These are phyloP conservation scores for Drosophila aldrichi DNA, from an alignment of 2,888 invertebrate species.

Conservation along the genomic window DNA sequence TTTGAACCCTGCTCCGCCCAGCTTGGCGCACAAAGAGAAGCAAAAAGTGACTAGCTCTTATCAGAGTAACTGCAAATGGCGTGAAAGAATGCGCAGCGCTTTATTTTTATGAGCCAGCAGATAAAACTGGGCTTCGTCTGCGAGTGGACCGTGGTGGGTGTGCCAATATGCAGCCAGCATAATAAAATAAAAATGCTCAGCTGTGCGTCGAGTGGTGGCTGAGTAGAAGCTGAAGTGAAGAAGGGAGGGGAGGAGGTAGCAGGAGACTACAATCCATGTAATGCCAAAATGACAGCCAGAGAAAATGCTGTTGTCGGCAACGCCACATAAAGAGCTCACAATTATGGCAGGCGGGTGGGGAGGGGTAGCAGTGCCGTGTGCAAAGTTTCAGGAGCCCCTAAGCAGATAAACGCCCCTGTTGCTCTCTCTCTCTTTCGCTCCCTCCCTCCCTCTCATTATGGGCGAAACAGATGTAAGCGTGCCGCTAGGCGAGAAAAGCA, in stretches of 20 bases:
- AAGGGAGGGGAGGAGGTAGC: neutral
- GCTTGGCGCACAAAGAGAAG: neutral
- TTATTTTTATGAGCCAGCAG: constrained; percentile 77
- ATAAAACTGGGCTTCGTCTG: constrained; percentile 58
- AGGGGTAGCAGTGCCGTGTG: neutral
- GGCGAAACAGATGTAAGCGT: constrained; percentile 64
- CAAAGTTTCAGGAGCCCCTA: constrained; percentile 28
- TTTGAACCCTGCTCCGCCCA: constrained; percentile 46
- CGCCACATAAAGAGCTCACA: constrained; percentile 74
- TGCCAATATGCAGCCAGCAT: constrained; percentile 74
- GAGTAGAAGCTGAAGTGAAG: constrained; percentile 21
- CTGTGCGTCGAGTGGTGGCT: constrained; percentile 24
- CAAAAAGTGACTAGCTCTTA: constrained; percentile 65
- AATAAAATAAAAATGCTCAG: constrained; percentile 73
- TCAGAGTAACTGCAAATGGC: constrained; percentile 79
- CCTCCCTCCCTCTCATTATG: constrained; percentile 15
- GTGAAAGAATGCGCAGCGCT: constrained; percentile 81
- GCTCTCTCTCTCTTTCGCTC: constrained; percentile 9
- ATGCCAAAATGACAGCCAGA: constrained; percentile 76
- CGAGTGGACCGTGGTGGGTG: constrained; percentile 28
- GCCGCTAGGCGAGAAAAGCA: constrained; percentile 49
- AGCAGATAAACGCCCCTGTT: constrained; percentile 50
- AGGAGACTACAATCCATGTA: constrained; percentile 63
- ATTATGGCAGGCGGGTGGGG: constrained; percentile 47
- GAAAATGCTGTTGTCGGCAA: constrained; percentile 67